These are phyloP conservation scores for Synanceia verrucosa DNA, from an alignment of 2,797 vertebrate species.

Conservation along the genomic window DNA sequence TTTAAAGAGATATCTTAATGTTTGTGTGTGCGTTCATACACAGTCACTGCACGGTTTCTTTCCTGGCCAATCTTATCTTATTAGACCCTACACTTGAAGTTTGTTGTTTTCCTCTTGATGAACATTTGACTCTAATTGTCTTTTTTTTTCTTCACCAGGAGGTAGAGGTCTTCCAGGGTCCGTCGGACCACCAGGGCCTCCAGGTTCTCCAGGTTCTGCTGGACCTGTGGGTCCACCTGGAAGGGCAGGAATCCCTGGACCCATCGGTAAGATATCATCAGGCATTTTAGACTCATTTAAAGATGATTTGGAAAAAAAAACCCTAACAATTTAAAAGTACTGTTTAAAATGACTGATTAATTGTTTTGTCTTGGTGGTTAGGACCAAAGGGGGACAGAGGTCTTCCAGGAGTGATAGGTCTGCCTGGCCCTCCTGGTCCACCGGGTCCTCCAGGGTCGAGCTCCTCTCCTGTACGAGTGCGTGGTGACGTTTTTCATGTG, in stretches of 20 bases:
- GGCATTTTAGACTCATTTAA: not conserved
- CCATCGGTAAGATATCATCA: conserved; percentile 70
- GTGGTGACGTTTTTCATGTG: conserved; percentile 88
- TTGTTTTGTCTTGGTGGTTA: conserved; percentile 51
- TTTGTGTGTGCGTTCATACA: not conserved
- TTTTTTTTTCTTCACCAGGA: conserved; percentile 30
- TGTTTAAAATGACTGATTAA: not conserved
- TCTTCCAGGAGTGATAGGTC: conserved; percentile 81
- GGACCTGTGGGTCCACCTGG: conserved; percentile 86
- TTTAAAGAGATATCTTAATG: not conserved
- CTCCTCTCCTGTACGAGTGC: conserved; percentile 54
- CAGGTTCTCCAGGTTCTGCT: conserved; percentile 81
- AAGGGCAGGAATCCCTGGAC: conserved; percentile 84
- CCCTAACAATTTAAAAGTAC: not conserved
- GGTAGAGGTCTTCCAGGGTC: conserved; percentile 68
- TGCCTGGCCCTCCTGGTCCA: conserved; percentile 84
- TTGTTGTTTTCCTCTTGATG: not conserved
- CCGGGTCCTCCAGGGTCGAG: conserved; percentile 75
- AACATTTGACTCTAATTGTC: not conserved
- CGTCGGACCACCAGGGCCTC: conserved; percentile 83
- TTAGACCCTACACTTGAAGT: not conserved
- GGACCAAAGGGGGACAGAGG: conserved; percentile 89
- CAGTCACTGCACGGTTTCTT: not conserved
- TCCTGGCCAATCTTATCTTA: no score
- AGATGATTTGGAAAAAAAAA: not conserved